Percentiles rank a stretch among this genome's conserved stretches.
Conservation (phyloP, 1,140 invertebrate species). For the Stenopsyche tienmushanensis region DNA sequence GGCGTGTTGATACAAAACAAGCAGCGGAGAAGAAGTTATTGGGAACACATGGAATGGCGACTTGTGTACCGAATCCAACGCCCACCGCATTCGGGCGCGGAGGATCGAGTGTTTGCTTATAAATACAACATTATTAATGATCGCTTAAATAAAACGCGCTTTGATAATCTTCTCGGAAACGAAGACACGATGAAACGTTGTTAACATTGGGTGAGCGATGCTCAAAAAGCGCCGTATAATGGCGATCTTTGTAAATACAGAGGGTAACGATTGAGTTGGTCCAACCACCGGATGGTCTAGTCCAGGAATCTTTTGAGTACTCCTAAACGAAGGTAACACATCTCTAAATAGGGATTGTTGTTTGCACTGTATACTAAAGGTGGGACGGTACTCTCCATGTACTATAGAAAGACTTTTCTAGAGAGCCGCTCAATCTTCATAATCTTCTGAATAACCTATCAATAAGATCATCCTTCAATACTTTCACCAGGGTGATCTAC, state of each 20-base stretch:
- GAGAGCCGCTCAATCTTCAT: no score
- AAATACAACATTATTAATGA: conserved; percentile 15
- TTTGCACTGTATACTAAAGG: no score
- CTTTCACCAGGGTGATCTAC: no score
- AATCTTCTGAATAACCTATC: no score
- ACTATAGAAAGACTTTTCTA: no score
- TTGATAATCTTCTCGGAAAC: conserved; percentile 8
- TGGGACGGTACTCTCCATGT: no score
- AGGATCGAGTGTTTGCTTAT: conserved; percentile 5
- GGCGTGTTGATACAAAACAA: conserved; percentile 13
- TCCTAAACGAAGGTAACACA: not conserved
- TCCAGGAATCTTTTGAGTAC: not conserved
- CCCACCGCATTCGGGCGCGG: not conserved
- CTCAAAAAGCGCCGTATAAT: not conserved
- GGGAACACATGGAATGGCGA: conserved; percentile 12
- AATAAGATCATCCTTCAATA: no score
- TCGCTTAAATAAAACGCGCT: conserved; percentile 3
- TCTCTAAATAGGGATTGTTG: no score
- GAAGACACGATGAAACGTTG: not conserved
- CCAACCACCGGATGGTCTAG: not conserved
- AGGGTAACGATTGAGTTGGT: not conserved
- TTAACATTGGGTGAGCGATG: not conserved
- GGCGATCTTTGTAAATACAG: no score
- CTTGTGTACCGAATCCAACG: conserved; percentile 1
- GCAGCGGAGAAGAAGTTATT: conserved; percentile 6